Evolutionary conservation across 2,888 invertebrate species (phyloP).

Genomic region (Ennomos erosarius): DNA sequence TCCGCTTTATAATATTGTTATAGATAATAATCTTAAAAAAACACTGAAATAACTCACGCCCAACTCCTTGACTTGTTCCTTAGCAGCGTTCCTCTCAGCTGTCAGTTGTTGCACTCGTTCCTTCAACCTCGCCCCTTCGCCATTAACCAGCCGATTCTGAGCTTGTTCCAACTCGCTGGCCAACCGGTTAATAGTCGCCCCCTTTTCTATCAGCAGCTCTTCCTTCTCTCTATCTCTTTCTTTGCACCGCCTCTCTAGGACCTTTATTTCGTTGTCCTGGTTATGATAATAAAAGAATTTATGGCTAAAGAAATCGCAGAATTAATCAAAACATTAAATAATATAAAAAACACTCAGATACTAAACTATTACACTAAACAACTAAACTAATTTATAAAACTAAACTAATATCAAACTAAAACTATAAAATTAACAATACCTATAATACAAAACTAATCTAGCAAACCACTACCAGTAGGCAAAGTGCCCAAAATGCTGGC

Average conservation of each 20-base stretch:
- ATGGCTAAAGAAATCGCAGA: no score
- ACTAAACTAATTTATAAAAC: no score
- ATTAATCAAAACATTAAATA: no score
- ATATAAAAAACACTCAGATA: no score
- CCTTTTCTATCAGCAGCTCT: slow-evolving; percentile 86
- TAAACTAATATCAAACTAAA: no score
- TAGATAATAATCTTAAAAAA: no score
- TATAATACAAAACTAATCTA: no score
- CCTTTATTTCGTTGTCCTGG: slow-evolving; percentile 81
- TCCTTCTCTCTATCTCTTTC: slow-evolving; percentile 87
- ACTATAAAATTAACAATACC: no score
- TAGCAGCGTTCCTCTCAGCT: slow-evolving; percentile 76
- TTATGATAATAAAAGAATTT: slow-evolving; percentile 5
- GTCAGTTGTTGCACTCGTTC: slow-evolving; percentile 78
- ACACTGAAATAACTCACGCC: slow-evolving; percentile 58
- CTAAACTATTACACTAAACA: no score
- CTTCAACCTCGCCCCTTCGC: slow-evolving; percentile 64
- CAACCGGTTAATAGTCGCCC: slow-evolving; percentile 86
- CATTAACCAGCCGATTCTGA: slow-evolving; percentile 79
- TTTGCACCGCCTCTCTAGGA: slow-evolving; percentile 80
- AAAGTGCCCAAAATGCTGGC: no score
- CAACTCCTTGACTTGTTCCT: slow-evolving; percentile 82
- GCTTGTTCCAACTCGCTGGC: slow-evolving; percentile 85
- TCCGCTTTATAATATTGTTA: no score
- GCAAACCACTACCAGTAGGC: no score